Evolutionary conservation across 2,888 invertebrate species (phyloP).

Genomic region (Hipparchia semele): DNA sequence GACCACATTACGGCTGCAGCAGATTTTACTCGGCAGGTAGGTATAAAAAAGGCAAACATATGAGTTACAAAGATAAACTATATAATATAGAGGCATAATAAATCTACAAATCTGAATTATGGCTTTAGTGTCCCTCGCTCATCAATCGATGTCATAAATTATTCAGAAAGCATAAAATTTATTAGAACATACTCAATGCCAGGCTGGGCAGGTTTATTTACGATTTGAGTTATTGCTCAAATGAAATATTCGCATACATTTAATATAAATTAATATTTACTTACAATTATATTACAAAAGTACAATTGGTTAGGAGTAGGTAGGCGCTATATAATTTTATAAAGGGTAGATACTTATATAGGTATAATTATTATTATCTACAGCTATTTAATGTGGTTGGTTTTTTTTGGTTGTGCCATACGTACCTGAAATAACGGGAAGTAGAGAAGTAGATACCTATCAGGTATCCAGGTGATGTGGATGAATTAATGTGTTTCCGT

Average conservation of each 20-base stretch:
- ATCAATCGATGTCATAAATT: conserved; percentile 18
- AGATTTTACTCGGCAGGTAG: background rate
- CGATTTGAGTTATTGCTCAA: conserved; percentile 3
- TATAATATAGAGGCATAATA: background rate
- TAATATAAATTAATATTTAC: background rate
- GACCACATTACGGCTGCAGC: no score
- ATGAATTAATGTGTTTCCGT: no score
- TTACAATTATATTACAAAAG: no score
- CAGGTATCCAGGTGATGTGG: no score
- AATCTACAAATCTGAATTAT: conserved; percentile 15
- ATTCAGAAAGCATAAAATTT: conserved; percentile 20
- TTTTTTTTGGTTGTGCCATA: no score
- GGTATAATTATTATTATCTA: background rate
- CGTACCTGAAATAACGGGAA: no score
- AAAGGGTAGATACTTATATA: background rate
- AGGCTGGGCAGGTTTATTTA: conserved; percentile 1
- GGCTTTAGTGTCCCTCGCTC: conserved; percentile 6
- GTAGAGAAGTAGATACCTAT: no score
- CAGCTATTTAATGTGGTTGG: no score
- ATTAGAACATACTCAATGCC: conserved; percentile 6
- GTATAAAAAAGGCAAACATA: background rate
- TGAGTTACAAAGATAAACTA: background rate
- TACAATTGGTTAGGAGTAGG: background rate
- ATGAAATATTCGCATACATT: background rate
- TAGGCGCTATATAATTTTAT: background rate